A percentile compares a stretch with the other conserved stretches of the same genome.
Conservation (phyloP, 2,797 vertebrate genomes). For the Hippocampus kuda region DNA sequence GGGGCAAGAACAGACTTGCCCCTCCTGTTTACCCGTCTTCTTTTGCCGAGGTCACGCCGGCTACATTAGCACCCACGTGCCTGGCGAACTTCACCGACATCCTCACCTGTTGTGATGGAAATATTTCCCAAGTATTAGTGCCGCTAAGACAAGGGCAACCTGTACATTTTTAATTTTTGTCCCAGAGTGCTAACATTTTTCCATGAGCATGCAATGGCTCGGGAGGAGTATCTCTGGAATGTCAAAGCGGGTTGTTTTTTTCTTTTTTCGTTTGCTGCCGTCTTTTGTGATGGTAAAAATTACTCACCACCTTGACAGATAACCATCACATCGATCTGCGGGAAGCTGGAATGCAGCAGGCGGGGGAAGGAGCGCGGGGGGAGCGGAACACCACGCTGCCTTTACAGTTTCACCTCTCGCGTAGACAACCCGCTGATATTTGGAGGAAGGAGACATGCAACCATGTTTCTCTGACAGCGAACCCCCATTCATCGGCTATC, state of each 20-base stretch:
- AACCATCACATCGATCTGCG: conserved; percentile 58
- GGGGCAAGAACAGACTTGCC: conserved; percentile 51
- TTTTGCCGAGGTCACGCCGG: conserved; percentile 48
- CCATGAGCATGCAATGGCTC: conserved; percentile 57
- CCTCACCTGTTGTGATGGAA: conserved; percentile 44
- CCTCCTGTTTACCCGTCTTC: conserved; percentile 57
- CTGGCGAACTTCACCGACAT: conserved; percentile 39
- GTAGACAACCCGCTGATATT: conserved; percentile 15
- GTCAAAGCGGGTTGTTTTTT: conserved; percentile 50
- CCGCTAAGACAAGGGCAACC: conserved; percentile 45
- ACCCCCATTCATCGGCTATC: no score
- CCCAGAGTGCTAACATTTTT: conserved; percentile 55
- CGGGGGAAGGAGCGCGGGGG: conserved; percentile 29
- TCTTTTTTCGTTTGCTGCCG: conserved; percentile 56
- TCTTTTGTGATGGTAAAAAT: conserved; percentile 67
- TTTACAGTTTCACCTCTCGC: conserved; percentile 40
- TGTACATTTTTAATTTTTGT: conserved; percentile 56
- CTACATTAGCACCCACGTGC: conserved; percentile 43
- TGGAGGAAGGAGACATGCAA: background rate
- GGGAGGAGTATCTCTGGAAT: conserved; percentile 64
- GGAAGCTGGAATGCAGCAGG: conserved; percentile 54
- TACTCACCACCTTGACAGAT: conserved; percentile 66
- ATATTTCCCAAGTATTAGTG: conserved; percentile 45
- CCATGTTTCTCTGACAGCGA: background rate
- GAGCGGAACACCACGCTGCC: conserved; percentile 21